Evolutionary conservation across 1,140 invertebrate genomes (phyloP).

Genomic region (Philopotamus ludificatus): DNA sequence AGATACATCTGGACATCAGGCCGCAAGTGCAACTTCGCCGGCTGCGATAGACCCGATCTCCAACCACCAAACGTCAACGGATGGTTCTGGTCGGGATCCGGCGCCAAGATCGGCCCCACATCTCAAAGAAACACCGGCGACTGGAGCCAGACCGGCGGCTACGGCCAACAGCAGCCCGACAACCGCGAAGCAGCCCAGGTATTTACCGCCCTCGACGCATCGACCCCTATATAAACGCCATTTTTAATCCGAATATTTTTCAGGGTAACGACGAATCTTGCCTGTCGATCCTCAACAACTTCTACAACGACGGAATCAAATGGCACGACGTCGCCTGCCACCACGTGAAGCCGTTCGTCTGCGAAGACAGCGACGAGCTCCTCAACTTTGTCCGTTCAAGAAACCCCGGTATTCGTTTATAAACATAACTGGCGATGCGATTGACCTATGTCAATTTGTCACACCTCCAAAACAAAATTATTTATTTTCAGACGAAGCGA

Average conservation of each 20-base stretch:
- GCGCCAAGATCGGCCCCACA: slow-evolving; percentile 84
- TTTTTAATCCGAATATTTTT: slow-evolving; percentile 37
- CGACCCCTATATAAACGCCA: neutral
- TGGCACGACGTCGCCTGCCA: slow-evolving; percentile 92
- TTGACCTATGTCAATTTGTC: slow-evolving; percentile 17
- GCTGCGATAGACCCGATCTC: slow-evolving; percentile 82
- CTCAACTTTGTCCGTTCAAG: slow-evolving; percentile 84
- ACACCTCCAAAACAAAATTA: slow-evolving; percentile 29
- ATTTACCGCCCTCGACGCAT: no score
- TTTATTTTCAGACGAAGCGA: slow-evolving; percentile 29
- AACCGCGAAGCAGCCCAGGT: slow-evolving; percentile 87
- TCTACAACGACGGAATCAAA: slow-evolving; percentile 89
- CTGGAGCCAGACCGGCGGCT: slow-evolving; percentile 85
- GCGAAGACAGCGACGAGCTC: slow-evolving; percentile 90
- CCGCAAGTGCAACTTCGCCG: slow-evolving; percentile 88
- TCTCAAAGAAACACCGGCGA: slow-evolving; percentile 83
- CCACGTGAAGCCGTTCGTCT: slow-evolving; percentile 89
- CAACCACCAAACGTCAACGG: slow-evolving; percentile 87
- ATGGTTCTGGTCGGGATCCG: slow-evolving; percentile 92
- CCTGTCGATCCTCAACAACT: slow-evolving; percentile 86
- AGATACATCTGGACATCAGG: slow-evolving; percentile 89
- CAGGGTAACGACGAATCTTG: slow-evolving; percentile 88
- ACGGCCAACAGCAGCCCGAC: slow-evolving; percentile 81
- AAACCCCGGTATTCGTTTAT: slow-evolving; percentile 80
- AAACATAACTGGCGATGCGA: slow-evolving; percentile 45